Percentiles rank a stretch among this genome's conserved stretches.
These are phyloP conservation scores for Maylandia zebra DNA, from an alignment of 2,113 vertebrate species.

Conservation along the genomic window DNA sequence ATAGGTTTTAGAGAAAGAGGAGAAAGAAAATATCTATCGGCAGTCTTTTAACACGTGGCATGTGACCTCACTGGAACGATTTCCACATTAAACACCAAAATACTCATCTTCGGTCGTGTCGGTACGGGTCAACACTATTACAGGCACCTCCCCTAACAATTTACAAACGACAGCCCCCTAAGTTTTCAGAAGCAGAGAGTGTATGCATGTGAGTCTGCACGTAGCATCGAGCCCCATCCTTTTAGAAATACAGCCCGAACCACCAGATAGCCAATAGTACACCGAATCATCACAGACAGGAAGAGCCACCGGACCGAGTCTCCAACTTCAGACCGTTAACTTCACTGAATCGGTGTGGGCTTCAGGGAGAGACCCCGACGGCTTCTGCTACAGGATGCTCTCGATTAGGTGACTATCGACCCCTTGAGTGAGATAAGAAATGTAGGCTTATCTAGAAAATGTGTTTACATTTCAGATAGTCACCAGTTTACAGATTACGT, in stretches of 20 bases:
- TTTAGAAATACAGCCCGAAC: slow-evolving; percentile 1
- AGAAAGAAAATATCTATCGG: neutral
- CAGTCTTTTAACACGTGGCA: slow-evolving; percentile 14
- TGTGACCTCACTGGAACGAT: neutral
- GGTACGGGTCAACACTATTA: neutral
- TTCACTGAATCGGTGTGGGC: neutral
- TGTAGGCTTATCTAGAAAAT: neutral
- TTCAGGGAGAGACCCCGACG: neutral
- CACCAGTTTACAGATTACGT: neutral
- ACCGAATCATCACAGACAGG: neutral
- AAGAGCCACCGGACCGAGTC: neutral
- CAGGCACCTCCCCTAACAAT: slow-evolving; percentile 27
- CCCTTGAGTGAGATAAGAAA: neutral
- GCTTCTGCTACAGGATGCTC: neutral
- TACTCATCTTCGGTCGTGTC: neutral
- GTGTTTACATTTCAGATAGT: neutral
- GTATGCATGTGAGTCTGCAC: slow-evolving; percentile 68
- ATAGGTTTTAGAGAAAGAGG: neutral
- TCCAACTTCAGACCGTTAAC: neutral
- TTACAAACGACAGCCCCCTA: neutral
- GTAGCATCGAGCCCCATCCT: slow-evolving; percentile 49
- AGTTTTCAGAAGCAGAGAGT: neutral
- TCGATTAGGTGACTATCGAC: slow-evolving; percentile 26
- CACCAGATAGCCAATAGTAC: slow-evolving; percentile 36
- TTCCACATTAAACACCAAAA: neutral